Base-by-base conservation (phyloP, 2,888 invertebrate genomes). In the Syritta pipiens region DNA sequence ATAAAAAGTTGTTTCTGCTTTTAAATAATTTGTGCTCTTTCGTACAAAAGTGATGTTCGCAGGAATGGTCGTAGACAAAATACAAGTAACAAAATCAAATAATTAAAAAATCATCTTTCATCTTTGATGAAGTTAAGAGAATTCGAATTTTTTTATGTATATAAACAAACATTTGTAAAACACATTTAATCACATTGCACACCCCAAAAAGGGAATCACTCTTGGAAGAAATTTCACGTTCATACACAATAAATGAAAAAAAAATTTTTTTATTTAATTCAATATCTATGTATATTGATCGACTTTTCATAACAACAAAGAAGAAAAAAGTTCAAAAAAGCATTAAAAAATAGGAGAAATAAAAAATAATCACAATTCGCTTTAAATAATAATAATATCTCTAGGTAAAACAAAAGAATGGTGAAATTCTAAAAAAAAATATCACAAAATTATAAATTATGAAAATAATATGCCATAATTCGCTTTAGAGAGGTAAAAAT, bases 11-110 rank as follows among this genome's bases (percentile, higher is more conserved):
- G 7, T 24, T 26, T 55, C 1, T 14, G 4, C 14, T 2, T 7
- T 37, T 37, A 9, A 53, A 44, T 14, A 22, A 24, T 59, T 77
- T 77, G 77, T 77, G 77, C 77, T 65, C n/a, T 60, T 77, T 71
- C 71, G 71, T 77, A 79, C 79, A 79, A 79, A 72, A 72, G 72
- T 79, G 79, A 42, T 59, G 32, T 24, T 30, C 35, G 49, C n/a
- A 40, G 63, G 51, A 76, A 76, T 76, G 57, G n/a, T 48, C 12
- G 30, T 28, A n/a, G 30, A 14, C 20, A 46, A 37, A 10, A 10
- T 10, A 1, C 3, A 30, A 30, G 14, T 6, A 14, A 17, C 14
- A 4, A 17, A 17, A 17, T 17, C 37, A 17, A 37, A 3, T 37
- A 14, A 37, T 17, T 37, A 55, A 44, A 24, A 14, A 24, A 30